These are phyloP conservation scores for Nymphicus hollandicus DNA, from an alignment of 2,113 vertebrate species.

Conservation along the genomic window DNA sequence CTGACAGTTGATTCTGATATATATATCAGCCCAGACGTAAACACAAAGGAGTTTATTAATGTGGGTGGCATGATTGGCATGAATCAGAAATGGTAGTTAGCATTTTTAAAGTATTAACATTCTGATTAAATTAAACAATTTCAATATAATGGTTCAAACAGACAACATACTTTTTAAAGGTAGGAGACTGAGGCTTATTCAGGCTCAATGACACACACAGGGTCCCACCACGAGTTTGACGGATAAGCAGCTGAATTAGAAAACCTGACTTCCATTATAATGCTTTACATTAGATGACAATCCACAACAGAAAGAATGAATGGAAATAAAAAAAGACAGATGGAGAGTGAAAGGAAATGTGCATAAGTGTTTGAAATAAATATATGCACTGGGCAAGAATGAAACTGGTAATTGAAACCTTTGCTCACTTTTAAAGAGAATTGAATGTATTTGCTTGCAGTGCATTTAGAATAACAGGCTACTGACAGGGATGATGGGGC, in stretches of 20 bases:
- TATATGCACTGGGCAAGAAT: conserved; percentile 21
- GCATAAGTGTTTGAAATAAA: conserved; percentile 31
- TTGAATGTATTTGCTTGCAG: conserved; percentile 21
- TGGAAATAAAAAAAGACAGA: conserved; percentile 36
- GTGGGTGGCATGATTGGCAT: not conserved
- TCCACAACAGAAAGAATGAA: conserved; percentile 19
- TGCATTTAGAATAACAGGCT: conserved; percentile 9
- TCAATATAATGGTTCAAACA: not conserved
- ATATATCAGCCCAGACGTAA: not conserved
- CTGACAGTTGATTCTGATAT: not conserved
- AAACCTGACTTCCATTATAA: not conserved
- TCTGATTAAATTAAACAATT: not conserved
- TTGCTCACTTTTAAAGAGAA: conserved; percentile 42
- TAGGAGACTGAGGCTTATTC: not conserved
- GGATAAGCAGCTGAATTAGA: not conserved
- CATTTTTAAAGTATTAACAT: not conserved
- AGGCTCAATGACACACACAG: not conserved
- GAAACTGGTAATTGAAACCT: conserved; percentile 32
- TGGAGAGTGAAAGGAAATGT: conserved; percentile 28
- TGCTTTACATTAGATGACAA: not conserved
- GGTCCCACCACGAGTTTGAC: not conserved
- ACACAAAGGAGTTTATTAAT: not conserved
- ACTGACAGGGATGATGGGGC: not conserved
- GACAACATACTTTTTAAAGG: not conserved
- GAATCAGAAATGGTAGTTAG: not conserved